These are phyloP conservation scores for Eupithecia insigniata DNA, from an alignment of 2,888 invertebrate genomes.

Conservation along the genomic window DNA sequence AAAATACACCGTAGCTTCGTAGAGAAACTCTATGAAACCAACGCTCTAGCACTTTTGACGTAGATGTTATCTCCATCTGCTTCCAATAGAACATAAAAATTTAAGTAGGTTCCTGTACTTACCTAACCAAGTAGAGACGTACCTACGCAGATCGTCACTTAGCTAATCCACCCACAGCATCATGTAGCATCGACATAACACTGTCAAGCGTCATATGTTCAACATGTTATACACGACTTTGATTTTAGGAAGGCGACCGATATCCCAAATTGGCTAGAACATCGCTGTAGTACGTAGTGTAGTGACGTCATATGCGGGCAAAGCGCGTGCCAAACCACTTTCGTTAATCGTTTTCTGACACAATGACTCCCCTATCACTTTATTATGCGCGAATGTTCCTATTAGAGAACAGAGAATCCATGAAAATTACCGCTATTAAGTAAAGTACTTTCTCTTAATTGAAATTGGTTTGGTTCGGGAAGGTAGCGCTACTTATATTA, in stretches of 20 bases:
- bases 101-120: background rate
- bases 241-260: slow-evolving; percentile 57
- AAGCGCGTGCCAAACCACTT: slow-evolving; percentile 70
- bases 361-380: slow-evolving; percentile 69
- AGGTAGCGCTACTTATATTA: background rate
- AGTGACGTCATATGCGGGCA: slow-evolving; percentile 69
- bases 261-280: slow-evolving; percentile 34
- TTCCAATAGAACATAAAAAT: background rate
- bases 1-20: background rate
- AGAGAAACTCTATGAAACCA: background rate
- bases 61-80: background rate
- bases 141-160: slow-evolving; percentile 36
- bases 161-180: slow-evolving; percentile 39
- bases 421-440: slow-evolving; percentile 39
- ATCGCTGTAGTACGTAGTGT: background rate
- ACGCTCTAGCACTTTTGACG: background rate
- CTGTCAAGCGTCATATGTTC: slow-evolving; percentile 27
- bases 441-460: slow-evolving; percentile 31
- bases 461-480: slow-evolving; percentile 31
- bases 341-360: slow-evolving; percentile 66
- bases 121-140: slow-evolving; percentile 1
- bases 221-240: slow-evolving; percentile 53
- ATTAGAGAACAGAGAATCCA: slow-evolving; percentile 38
- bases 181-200: slow-evolving; percentile 34
- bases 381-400: slow-evolving; percentile 47